Percentiles rank a stretch among this genome's conserved stretches.
Conservation (phyloP, 1,140 invertebrate genomes). For the Macrocentrus cingulum region DNA sequence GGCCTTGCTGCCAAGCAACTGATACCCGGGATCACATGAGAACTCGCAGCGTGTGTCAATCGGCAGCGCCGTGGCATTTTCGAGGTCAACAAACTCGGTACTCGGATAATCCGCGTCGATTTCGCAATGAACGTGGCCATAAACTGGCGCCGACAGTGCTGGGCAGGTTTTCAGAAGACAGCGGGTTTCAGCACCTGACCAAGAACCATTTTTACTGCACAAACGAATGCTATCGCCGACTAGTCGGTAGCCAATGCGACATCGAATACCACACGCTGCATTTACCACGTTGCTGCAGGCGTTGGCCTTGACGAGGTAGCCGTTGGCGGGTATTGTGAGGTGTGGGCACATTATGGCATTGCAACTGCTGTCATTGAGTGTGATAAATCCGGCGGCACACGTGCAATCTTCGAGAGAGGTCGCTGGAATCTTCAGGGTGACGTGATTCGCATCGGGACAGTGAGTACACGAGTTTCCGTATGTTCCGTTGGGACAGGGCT, state of each 20-base stretch:
- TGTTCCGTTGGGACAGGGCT: conserved; percentile 59
- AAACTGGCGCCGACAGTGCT: conserved; percentile 57
- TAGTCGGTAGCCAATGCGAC: conserved; percentile 68
- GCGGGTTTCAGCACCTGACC: conserved; percentile 66
- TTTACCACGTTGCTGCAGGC: conserved; percentile 68
- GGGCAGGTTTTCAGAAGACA: conserved; percentile 66
- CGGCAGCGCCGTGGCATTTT: conserved; percentile 41
- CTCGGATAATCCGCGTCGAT: conserved; percentile 53
- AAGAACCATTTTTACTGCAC: conserved; percentile 67
- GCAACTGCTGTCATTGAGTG: conserved; percentile 54
- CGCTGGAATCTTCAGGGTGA: conserved; percentile 59
- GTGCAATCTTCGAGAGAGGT: conserved; percentile 60
- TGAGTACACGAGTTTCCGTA: conserved; percentile 60
- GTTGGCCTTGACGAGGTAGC: conserved; percentile 68
- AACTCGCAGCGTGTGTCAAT: conserved; percentile 71
- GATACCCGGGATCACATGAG: conserved; percentile 66
- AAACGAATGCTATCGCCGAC: conserved; percentile 68
- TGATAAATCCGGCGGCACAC: conserved; percentile 63
- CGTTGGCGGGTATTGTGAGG: conserved; percentile 64
- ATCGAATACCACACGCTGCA: conserved; percentile 71
- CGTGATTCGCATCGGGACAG: conserved; percentile 69
- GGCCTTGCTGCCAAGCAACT: conserved; percentile 67
- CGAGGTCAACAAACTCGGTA: conserved; percentile 31
- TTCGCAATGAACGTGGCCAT: conserved; percentile 66
- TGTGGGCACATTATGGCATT: conserved; percentile 66